Percentiles rank a stretch among this genome's conserved stretches.
Evolutionary conservation across 2,797 vertebrate species (phyloP).

Genomic region (Poecilia gillii): DNA sequence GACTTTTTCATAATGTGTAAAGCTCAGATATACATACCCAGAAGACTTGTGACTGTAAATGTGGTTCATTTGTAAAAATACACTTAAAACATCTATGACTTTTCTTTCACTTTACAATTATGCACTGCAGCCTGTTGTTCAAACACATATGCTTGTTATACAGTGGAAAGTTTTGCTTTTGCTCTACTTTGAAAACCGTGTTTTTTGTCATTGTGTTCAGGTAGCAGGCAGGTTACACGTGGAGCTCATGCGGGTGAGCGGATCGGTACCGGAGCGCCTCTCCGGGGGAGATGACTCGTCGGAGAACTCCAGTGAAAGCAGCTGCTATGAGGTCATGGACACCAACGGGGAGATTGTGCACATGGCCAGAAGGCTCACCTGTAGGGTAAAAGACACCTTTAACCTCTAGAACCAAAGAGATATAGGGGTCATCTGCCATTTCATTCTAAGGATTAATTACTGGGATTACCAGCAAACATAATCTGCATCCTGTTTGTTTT

Average conservation of each 20-base stretch:
- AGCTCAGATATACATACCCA: not conserved
- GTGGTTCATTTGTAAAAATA: not conserved
- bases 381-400: constrained; percentile 81
- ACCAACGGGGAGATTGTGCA: constrained; percentile 92
- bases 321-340: constrained; percentile 92
- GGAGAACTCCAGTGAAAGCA: constrained; percentile 97
- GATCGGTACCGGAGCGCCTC: constrained; percentile 87
- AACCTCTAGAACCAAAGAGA: not conserved
- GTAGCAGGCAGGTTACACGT: constrained; percentile 94
- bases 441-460: not conserved
- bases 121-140: not conserved
- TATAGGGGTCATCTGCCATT: not conserved
- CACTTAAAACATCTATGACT: not conserved
- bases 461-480: not conserved
- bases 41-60: not conserved
- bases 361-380: constrained; percentile 91
- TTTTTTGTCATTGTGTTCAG: constrained; percentile 66
- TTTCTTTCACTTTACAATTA: not conserved
- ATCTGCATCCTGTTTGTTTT: constrained; percentile 8
- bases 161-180: not conserved
- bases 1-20: not conserved
- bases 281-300: constrained; percentile 93
- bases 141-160: not conserved
- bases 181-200: not conserved
- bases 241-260: constrained; percentile 93